phyloP scores from a whole-genome alignment of 2,797 vertebrate genomes.

The Podarcis lilfordi region DNA sequence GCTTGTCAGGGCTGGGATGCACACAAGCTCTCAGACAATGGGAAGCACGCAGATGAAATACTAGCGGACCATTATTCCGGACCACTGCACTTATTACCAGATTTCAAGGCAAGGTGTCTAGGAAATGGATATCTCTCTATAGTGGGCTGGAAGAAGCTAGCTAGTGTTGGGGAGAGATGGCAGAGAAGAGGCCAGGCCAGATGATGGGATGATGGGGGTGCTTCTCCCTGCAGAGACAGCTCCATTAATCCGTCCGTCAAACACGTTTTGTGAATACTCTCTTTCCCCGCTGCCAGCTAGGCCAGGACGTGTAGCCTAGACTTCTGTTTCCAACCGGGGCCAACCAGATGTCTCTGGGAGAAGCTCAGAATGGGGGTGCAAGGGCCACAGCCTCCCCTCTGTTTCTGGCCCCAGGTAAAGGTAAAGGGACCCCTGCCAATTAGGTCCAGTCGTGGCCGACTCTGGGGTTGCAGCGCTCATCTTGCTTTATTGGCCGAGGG shows the following conservation, averaged over 20 bases:
- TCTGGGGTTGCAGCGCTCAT: no score
- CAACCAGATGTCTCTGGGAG: neutral
- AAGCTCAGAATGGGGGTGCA: neutral
- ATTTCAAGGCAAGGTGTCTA: neutral
- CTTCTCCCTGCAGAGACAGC: neutral
- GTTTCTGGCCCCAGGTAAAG: neutral
- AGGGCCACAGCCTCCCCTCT: no score
- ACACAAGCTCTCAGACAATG: neutral
- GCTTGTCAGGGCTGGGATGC: neutral
- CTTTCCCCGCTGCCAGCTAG: neutral
- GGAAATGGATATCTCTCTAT: neutral
- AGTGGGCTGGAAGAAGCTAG: neutral
- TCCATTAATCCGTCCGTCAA: neutral
- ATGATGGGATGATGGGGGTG: no score
- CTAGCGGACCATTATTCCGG: constrained; percentile 8
- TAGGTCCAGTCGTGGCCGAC: no score
- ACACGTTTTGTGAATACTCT: no score
- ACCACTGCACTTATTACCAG: neutral
- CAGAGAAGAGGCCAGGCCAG: neutral
- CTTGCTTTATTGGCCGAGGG: no score
- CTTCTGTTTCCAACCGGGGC: neutral
- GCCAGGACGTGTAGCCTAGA: neutral
- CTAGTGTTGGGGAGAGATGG: neutral
- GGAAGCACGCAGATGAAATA: neutral
- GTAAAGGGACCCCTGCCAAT: no score